These are phyloP conservation scores for Limnephilus lunatus DNA, from an alignment of 2,888 invertebrate genomes.

Conservation along the genomic window DNA sequence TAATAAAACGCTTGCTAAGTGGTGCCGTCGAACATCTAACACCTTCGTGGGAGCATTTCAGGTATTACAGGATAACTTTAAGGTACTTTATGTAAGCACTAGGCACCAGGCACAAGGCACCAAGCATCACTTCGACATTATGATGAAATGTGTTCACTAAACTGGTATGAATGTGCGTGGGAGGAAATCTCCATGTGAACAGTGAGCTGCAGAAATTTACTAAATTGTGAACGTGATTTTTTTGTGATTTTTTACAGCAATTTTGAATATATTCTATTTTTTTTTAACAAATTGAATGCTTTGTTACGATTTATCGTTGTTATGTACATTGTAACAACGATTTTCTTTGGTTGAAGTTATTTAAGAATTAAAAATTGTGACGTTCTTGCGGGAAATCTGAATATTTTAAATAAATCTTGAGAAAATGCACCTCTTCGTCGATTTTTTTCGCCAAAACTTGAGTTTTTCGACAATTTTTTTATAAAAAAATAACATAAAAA, in stretches of 20 bases:
- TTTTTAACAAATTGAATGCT: neutral
- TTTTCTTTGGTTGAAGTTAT: too few species aligned
- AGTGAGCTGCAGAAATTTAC: neutral
- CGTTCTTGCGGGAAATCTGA: too few species aligned
- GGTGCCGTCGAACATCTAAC: neutral
- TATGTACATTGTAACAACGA: too few species aligned
- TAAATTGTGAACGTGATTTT: neutral
- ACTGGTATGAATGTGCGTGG: conserved; percentile 2
- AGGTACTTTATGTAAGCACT: neutral
- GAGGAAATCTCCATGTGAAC: neutral
- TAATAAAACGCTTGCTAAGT: neutral
- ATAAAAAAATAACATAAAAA: too few species aligned
- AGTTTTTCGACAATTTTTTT: too few species aligned
- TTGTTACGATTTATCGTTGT: too few species aligned
- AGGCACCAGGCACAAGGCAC: neutral
- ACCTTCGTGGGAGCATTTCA: neutral
- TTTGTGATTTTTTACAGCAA: neutral
- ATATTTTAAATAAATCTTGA: too few species aligned
- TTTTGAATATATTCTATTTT: neutral
- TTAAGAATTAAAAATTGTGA: too few species aligned
- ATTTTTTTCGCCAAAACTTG: too few species aligned
- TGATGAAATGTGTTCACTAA: conserved; percentile 2
- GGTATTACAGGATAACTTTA: neutral
- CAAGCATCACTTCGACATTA: neutral
- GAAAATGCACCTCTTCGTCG: too few species aligned